Evolutionary conservation across 2,113 vertebrate species (phyloP).

Genomic region (Elephas maximus): DNA sequence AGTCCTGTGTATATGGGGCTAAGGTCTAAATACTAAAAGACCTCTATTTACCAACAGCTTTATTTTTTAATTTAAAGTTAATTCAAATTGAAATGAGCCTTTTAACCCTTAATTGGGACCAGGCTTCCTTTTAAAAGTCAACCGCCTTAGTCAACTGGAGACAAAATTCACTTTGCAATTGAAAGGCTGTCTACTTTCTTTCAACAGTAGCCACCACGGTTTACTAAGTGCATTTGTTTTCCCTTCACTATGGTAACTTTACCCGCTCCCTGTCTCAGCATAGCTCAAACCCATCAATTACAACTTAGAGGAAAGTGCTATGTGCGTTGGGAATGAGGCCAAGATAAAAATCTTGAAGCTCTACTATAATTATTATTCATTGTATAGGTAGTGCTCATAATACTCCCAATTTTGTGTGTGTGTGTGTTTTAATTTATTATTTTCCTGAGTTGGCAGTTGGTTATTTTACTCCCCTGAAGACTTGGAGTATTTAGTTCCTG

Average conservation of each 20-base stretch:
- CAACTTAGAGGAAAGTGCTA: conserved; percentile 60
- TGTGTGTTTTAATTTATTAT: neutral
- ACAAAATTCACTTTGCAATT: conserved; percentile 81
- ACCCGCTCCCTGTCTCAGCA: conserved; percentile 60
- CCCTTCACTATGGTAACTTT: conserved; percentile 78
- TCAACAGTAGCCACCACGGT: conserved; percentile 71
- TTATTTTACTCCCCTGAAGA: neutral
- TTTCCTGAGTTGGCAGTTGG: conserved; percentile 6
- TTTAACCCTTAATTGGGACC: conserved; percentile 84
- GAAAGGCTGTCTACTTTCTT: conserved; percentile 76
- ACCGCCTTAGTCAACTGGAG: conserved; percentile 79
- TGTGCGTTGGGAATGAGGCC: neutral
- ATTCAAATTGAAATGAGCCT: conserved; percentile 83
- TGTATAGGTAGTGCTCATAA: neutral
- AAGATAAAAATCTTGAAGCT: neutral
- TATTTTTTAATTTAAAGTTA: conserved; percentile 84
- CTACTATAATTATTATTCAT: conserved; percentile 53
- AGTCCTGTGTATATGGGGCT: conserved; percentile 59
- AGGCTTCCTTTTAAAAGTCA: conserved; percentile 79
- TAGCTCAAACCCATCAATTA: conserved; percentile 74
- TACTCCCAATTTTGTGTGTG: neutral
- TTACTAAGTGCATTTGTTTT: conserved; percentile 80
- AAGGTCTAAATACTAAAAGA: conserved; percentile 82
- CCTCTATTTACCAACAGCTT: conserved; percentile 82
- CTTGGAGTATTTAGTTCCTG: conserved; percentile 23